These are phyloP conservation scores for Entomyzon cyanotis DNA, from an alignment of 2,113 vertebrate species.

Conservation along the genomic window DNA sequence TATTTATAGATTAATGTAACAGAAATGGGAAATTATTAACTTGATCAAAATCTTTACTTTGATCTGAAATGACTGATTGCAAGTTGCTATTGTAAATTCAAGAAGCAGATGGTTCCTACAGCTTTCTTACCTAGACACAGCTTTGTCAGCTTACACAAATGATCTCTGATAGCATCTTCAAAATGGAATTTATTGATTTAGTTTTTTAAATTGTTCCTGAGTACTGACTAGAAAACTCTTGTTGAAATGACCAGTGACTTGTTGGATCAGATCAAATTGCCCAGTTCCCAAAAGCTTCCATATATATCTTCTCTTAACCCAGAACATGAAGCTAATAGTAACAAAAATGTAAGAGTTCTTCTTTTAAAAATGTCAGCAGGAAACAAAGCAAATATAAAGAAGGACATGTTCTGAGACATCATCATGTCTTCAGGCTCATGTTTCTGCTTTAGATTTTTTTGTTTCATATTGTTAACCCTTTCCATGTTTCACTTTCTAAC, in stretches of 20 bases:
- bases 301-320: not conserved
- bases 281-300: not conserved
- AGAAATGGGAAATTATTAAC: not conserved
- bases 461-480: not conserved
- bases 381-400: not conserved
- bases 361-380: not conserved
- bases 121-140: not conserved
- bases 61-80: not conserved
- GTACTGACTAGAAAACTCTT: not conserved
- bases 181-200: not conserved
- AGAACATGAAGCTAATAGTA: not conserved
- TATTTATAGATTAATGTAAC: not conserved
- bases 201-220: not conserved
- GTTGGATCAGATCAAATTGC: not conserved
- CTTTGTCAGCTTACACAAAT: not conserved
- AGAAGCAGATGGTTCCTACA: not conserved
- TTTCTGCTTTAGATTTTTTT: not conserved
- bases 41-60: not conserved
- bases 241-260: not conserved
- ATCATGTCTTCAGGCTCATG: not conserved
- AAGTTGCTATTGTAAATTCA: not conserved
- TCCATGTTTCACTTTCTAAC: not conserved
- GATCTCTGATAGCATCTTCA: not conserved
- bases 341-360: not conserved
- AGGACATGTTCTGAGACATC: not conserved